A percentile compares a stretch with the other conserved stretches of the same genome.
These are phyloP conservation scores for Eumacrocentrus americanus DNA, from an alignment of 2,888 invertebrate genomes.

Conservation along the genomic window DNA sequence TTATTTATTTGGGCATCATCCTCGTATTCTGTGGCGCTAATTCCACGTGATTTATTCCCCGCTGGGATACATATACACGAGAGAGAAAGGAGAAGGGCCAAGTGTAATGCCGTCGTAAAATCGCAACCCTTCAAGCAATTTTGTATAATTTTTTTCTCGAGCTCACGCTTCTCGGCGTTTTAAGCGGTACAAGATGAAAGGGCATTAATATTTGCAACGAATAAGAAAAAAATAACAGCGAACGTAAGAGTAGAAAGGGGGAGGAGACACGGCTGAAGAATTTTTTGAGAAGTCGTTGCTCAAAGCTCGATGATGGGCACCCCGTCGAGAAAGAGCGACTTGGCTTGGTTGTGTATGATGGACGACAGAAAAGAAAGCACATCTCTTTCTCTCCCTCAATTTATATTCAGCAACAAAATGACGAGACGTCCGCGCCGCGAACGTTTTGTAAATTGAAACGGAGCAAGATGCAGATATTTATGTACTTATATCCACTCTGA, in stretches of 20 bases:
- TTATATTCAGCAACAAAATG: constrained; percentile 2
- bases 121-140: constrained; percentile 22
- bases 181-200: constrained; percentile 24
- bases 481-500: background rate
- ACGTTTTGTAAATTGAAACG: constrained; percentile 2
- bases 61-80: constrained; percentile 1
- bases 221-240: background rate
- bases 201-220: constrained; percentile 19
- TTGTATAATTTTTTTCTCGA: constrained; percentile 23
- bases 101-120: constrained; percentile 19
- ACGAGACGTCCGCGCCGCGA: constrained; percentile 6
- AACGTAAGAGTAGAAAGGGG: background rate
- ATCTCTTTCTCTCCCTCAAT: constrained; percentile 12
- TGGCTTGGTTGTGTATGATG: constrained; percentile 1
- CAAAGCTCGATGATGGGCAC: constrained; percentile 28
- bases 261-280: constrained; percentile 6
- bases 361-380: background rate
- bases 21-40: constrained; percentile 24
- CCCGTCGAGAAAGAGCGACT: constrained; percentile 16
- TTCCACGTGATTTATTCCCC: constrained; percentile 29
- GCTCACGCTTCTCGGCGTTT: constrained; percentile 20
- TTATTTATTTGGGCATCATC: constrained; percentile 25
- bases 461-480: background rate
- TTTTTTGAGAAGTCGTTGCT: constrained; percentile 20
- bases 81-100: background rate